Base-by-base conservation (phyloP, 1,140 invertebrate species). In the Drosophila sucinea region DNA sequence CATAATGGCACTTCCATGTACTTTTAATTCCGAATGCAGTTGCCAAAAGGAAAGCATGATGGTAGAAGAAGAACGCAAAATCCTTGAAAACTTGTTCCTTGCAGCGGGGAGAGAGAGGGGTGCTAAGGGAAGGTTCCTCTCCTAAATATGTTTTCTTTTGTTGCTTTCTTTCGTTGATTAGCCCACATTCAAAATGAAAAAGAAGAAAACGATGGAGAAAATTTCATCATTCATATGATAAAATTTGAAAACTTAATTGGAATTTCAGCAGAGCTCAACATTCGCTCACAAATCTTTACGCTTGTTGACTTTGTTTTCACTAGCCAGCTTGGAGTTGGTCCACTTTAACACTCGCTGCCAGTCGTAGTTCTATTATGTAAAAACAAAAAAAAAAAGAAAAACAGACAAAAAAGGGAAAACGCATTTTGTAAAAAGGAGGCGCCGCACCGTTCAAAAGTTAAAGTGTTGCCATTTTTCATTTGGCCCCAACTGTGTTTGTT, bases 381-480 rank as follows among this genome's bases (percentile, higher is more conserved):
- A 17, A 51, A 5, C 55, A 56, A 56, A 64, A 56, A 40, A 65
- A 30, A 30, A 76, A 56, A 65, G 76, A 63, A 69, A 75, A 62
- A 60, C 73, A 51, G 25, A 17, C 17, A 27, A 33, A 56, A 76
- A 77, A 77, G 35, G 35, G 35, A 77, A 77, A 77, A 65, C 67
- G 61, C 56, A 70, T 77, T 77, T 65, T n/a, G 17, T 44, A 63
- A 54, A 71, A 7, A 38, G 29, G 73, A 61, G 40, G 60, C 58
- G 62, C 56, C 44, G 7, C 23, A 25, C 44, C 74, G 74, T 78
- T 78, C 75, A 78, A 78, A 78, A 78, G 75, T 78, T 78, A 78
- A 78, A 78, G 74, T 78, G 75, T 78, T 71, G 74, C 75, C 75
- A 78, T 78, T 78, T 78, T 77, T 78, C 68, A 77, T 77, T 71